These are phyloP conservation scores for Barbus barbus DNA, from an alignment of 2,113 vertebrate genomes.

Conservation along the genomic window DNA sequence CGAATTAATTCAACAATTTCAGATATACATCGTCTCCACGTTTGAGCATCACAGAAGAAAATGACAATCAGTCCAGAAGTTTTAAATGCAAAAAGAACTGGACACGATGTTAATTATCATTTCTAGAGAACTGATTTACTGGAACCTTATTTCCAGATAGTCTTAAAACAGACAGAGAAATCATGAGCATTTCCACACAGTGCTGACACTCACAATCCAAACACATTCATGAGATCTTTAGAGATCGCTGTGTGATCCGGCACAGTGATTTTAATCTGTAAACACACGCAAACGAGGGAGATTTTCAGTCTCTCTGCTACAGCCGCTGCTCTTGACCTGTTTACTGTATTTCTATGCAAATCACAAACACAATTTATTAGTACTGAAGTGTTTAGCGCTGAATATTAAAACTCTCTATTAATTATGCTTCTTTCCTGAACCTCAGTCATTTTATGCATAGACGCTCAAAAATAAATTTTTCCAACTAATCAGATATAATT, in stretches of 20 bases:
- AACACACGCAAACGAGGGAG: not conserved
- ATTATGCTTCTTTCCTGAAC: not conserved
- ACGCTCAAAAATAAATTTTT: conserved; percentile 10
- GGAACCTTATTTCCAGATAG: not conserved
- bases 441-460: conserved; percentile 1
- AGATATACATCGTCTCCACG: not conserved
- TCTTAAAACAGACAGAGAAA: not conserved
- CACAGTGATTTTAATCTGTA: too few relatives aligned
- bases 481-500: conserved; percentile 9
- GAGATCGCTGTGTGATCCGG: too few relatives aligned
- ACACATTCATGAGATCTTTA: not conserved
- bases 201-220: not conserved
- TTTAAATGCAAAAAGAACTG: not conserved
- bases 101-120: not conserved
- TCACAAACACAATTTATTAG: not conserved
- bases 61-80: too few relatives aligned
- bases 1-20: not conserved
- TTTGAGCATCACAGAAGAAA: not conserved
- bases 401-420: not conserved
- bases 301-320: not conserved
- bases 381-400: not conserved
- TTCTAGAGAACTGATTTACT: not conserved
- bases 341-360: not conserved
- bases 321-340: not conserved
- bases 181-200: not conserved